Base-by-base conservation (phyloP, 2,888 invertebrate genomes). In the Syritta pipiens region DNA sequence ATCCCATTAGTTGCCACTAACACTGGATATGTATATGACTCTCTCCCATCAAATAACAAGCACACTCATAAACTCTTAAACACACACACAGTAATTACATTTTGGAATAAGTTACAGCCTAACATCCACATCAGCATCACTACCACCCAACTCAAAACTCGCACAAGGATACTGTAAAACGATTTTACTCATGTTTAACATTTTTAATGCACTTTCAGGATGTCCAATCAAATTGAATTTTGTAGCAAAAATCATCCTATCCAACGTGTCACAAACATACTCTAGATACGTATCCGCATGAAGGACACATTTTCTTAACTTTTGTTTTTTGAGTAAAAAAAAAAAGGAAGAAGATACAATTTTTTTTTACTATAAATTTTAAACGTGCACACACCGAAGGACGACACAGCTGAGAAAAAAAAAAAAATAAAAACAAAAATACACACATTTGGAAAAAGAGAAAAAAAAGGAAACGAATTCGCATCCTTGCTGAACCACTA, bases 131-230 rank as follows among this genome's bases (percentile, higher is more conserved):
- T 10, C 14, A 35, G 19, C 12, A n/a, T 20, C 26, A 59, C 51
- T 17, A 28, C 59, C 44, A 12, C 24, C 14, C 46, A 12, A 3
- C 10, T n/a, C 51, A 28, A 12, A 7, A 17, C 19, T 19, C 32
- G 40, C 51, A 51, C 20, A 48, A 71, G 67, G 53, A 55, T 60
- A 60, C 32, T 57, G 44, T 49, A 67, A 57, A 62, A 62, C 48
- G 19, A 79, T 72, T 55, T 72, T 62, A 67, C 72, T 79, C 72
- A 79, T 72, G 49, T 67, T 57, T 3, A 62, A 62, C 62, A 79
- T 67, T 79, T 77, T 72, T 68, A 72, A 79, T 79, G 79, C 79
- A 79, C 67, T 79, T 79, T 79, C 79, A 79, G 79, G 79, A 79
- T 67, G 51, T 37, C 62, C 60, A 62, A 68, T 42, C 49, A 72